Base-by-base conservation (phyloP, 1,140 invertebrate genomes). In the Sycophaga agraensis region DNA sequence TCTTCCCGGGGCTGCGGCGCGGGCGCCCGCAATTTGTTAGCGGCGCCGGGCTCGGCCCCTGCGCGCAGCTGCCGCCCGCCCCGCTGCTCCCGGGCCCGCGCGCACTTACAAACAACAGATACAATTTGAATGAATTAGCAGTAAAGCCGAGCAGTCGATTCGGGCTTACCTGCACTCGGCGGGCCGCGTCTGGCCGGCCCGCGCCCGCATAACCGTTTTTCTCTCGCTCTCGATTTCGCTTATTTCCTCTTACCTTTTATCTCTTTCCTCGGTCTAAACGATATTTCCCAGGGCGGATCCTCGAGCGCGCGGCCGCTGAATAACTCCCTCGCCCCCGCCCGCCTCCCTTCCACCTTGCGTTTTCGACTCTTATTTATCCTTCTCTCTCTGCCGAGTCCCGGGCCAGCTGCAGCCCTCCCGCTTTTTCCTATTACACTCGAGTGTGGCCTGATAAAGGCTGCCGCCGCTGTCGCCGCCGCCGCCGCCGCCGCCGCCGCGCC, bases 81-180 rank as follows among this genome's bases (percentile, higher is more conserved):
- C 16, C 55, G 49, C 16, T 59, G 39, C 49, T 16, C 39, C 50
- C 16, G 39, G 7, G 71, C 66, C 65, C 28, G 28, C 4, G 28
- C 28, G 28, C 11, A 11, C 28, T 31, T 31, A 11, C 73, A 69
- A 73, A 58, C 69, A 73, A 74, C 76, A 77, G 76, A 78, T 74
- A 71, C 74, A 78, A 78, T 78, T 77, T 78, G 76, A 78, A 78
- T 77, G 73, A 78, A 78, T 77, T 77, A 77, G 75, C 75, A 78
- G 69, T 77, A 78, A 78, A 73, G 65, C 69, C 66, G 71, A 75
- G 73, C 72, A 66, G 68, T 66, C 70, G 65, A 73, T 71, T 64
- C 45, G 59, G 63, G 66, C 61, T 69, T 67, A 73, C 64, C 67
- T 68, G 65, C 66, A 16, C 51, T 51, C 48, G 34, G n/a, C n/a